Base-by-base conservation (phyloP, 2,797 vertebrate genomes). In the Eulemur coronatus region DNA sequence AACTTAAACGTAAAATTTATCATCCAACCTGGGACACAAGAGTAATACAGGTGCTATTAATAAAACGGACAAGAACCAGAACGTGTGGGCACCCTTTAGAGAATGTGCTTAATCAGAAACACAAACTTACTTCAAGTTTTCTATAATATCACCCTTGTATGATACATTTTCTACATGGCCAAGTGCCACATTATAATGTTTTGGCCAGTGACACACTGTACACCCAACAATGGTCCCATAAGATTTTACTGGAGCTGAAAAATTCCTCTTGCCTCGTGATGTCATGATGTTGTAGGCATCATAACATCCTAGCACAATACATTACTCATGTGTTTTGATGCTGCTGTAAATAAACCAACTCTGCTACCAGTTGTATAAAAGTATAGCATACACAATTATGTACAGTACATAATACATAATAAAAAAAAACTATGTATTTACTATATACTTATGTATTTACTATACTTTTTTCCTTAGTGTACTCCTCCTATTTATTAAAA, bases 1-100 rank as follows among this genome's bases (percentile, higher is more conserved):
- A 96, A 26, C 61, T 89, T 95, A 92, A 70, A 89, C 41, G 57
- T 50, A 75, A n/a, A 82, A 79, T 81, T 88, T 82, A 90, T 35
- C 63, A 90, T n/a, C 63, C 43, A 95, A 76, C 7, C 24, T 57
- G 9, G 14, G 14, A 59, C 30, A 63, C 46, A 46, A 92, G 80
- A 75, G 5, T 41, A 24, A 87, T 28, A 14, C 0, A 81, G 12
- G 1, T 95, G 41, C 3, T 80, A 78, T 67, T 78, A 81, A 92
- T 28, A 84, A n/a, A 73, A 78, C 26, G 55, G 46, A 30, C 73
- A 93, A 61, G 20, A 87, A 80, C 46, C 13, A 73, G 12, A 96
- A 84, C 17, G 69, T 22, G 11, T 38, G 50, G 10, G 15, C 20
- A 65, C 12, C 48, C 12, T 94, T 95, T 79, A 84, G 28, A 92